Percentiles rank a stretch among this genome's conserved stretches.
phyloP scores from a whole-genome alignment of 1,140 invertebrate genomes.

The Thalassaphorura encarpata region DNA sequence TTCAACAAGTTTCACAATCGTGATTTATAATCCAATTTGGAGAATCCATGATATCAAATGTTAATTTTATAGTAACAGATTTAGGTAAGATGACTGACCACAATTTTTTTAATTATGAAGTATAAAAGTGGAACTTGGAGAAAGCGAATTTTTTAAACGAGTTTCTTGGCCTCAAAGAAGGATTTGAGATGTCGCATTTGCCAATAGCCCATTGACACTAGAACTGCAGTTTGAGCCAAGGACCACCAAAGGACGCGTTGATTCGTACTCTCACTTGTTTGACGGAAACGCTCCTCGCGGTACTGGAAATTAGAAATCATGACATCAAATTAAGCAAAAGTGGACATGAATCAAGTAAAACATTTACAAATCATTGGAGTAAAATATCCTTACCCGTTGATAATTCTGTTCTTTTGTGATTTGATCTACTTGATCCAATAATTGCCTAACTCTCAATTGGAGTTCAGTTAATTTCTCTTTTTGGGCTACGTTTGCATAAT shows the following conservation, averaged over 20 bases:
- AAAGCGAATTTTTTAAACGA: slow-evolving; percentile 84
- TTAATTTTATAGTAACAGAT: too few relatives aligned
- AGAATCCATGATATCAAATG: too few relatives aligned
- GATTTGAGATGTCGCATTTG: slow-evolving; percentile 98
- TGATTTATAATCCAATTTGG: too few relatives aligned
- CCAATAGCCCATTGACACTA: slow-evolving; percentile 91
- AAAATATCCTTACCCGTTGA: slow-evolving; percentile 66
- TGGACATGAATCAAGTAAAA: background rate
- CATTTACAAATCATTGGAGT: background rate
- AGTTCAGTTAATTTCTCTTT: slow-evolving; percentile 96
- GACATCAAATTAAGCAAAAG: slow-evolving; percentile 2
- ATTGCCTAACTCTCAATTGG: slow-evolving; percentile 86
- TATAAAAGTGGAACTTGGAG: too few relatives aligned
- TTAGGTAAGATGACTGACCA: too few relatives aligned
- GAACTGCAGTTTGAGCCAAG: slow-evolving; percentile 76
- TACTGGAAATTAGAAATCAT: slow-evolving; percentile 56
- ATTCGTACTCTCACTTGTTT: slow-evolving; percentile 97
- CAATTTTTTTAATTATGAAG: too few relatives aligned
- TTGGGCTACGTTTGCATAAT: slow-evolving; percentile 94
- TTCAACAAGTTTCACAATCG: too few relatives aligned
- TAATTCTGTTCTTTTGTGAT: slow-evolving; percentile 99
- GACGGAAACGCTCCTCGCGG: slow-evolving; percentile 93
- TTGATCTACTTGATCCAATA: slow-evolving; percentile 96
- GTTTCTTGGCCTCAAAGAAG: slow-evolving; percentile 99
- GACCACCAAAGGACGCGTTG: slow-evolving; percentile 97